Evolutionary conservation across 2,113 vertebrate genomes (phyloP), one percentile per base, ranked within the genome.

Genomic region (Gnathonemus echidnorhynchus): DNA sequence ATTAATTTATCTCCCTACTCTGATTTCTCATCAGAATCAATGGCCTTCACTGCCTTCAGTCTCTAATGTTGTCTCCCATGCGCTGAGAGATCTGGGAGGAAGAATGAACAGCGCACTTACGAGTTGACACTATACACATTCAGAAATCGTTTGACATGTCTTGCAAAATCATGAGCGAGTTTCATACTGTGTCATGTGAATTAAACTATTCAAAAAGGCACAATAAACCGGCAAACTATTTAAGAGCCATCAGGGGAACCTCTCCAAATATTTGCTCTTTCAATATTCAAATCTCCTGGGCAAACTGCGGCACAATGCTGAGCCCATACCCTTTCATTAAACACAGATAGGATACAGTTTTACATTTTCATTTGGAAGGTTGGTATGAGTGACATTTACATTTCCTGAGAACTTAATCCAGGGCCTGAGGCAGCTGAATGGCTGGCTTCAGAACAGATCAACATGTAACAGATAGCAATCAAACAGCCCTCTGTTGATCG

Each of bases 221-320:
- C 17, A 48, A 85, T n/a, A 66, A 45, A 24, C 53, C 2, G 8
- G 45, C 19, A 58, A 88, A 58, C 42, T 66, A 70, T 88, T 70
- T 77, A 74, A 88, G 42, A 62, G 7, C 56, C 8, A 9, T 56
- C 21, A 88, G 87, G 56, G 52, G 31, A 88, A 88, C 49, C 49
- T 52, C 49, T 53, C 58, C 88, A 77, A 88, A 88, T 88, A 88
- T 74, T 88, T 88, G 88, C 88, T 74, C 88, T 88, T 88, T 77
- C 66, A 66, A 74, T 31, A 45, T 46, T 58, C 39, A 66, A 66
- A 70, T 70, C 46, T 70, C 46, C 49, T 77, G 88, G 27, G 15
- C 62, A 88, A 50, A 88, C 27, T 17, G 5, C n/a, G 35, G 9
- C 62, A 74, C n/a, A 88, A 74, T 74, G 45, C n/a, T 35, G 35